Base-by-base conservation (phyloP, 2,888 invertebrate genomes). In the Xanthorhoe spadicearia region DNA sequence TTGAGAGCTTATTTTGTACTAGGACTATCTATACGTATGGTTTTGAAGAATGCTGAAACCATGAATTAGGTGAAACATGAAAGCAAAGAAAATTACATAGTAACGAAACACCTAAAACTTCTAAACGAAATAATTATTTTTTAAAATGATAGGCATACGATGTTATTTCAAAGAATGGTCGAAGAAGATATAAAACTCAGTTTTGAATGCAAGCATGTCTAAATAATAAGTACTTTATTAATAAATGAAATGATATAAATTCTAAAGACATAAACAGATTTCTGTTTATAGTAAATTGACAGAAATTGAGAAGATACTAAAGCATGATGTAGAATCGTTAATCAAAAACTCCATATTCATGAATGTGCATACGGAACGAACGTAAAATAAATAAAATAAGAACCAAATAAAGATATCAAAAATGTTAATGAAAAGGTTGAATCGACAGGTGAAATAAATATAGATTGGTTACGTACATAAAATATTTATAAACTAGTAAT, bases 401-500 rank as follows among this genome's bases (percentile, higher is more conserved):
- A 61, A 32, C 60, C 7, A 52, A 49, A 60, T 55, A 51, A 64
- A 64, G 58, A 58, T 58, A 53, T 64, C 32, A 49, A 59, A 49
- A 38, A 58, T 54, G 28, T 19, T n/a, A 62, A 59, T 56, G 8
- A 46, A 50, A 38, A 50, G 1, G 17, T 18, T 19, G 18, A 35
- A 46, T 19, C n/a, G 55, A 51, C 59, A 46, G 50, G 51, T 51
- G n/a, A 17, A 61, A 49, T 59, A 56, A 43, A 53, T 54, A 51
- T 62, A 23, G 46, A 67, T 61, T 57, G 53, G 49, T 58, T 61
- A 18, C 38, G 53, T 54, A 61, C 57, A 68, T 57, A 59, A 61
- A 52, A 53, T 43, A 61, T 64, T 64, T 23, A 53, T 50, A 61
- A 54, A 51, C 49, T 35, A 55, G 43, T 54, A 50, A 57, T 10